Evolutionary conservation across 2,113 vertebrate species (phyloP), one percentile per base, ranked within the genome.

Genomic region (Malurus alboscapulatus): DNA sequence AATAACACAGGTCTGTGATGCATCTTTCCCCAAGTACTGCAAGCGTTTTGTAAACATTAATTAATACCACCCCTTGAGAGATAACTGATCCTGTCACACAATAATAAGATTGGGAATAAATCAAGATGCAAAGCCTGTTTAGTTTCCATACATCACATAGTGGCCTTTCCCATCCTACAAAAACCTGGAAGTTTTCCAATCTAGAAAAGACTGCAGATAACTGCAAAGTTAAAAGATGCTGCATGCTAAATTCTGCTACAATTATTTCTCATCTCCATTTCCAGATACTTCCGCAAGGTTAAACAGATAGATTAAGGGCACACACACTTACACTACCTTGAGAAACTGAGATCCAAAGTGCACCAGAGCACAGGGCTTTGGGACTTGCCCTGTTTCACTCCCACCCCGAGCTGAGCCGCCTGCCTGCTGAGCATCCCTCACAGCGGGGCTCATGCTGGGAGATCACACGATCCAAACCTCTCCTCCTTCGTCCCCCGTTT

Each of bases 1-100:
- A 86, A 71, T 77, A 93, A 74, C 45, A 75, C 17, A 12, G 47
- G 61, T 93, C 50, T 62, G 55, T 38, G 72, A 87, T 59, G 59
- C 36, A n/a, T 90, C 92, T 94, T 85, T 5, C 57, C 32, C 65
- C 27, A 80, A 84, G 79, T 85, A 71, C 75, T 86, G 51, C 67
- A 96, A 86, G 84, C 53, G 50, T 44, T 84, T 90, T 90, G 61
- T 93, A 94, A 94, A 67, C 63, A 62, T 86, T 90, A 91, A 94
- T 95, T 94, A 92, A 95, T 87, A 71, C 53, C 65, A 67, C 38
- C 68, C 34, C 44, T 86, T 62, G 44, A 93, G 89, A 94, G 76
- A 88, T 80, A 95, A 86, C 75, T 47, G 55, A 92, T 86, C 48
- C 68, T 88, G 53, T 84, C 85, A 73, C 53, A 86, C 36, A 88